These are phyloP conservation scores for Sarcophaga caerulescens DNA, from an alignment of 2,888 invertebrate genomes.

Conservation along the genomic window DNA sequence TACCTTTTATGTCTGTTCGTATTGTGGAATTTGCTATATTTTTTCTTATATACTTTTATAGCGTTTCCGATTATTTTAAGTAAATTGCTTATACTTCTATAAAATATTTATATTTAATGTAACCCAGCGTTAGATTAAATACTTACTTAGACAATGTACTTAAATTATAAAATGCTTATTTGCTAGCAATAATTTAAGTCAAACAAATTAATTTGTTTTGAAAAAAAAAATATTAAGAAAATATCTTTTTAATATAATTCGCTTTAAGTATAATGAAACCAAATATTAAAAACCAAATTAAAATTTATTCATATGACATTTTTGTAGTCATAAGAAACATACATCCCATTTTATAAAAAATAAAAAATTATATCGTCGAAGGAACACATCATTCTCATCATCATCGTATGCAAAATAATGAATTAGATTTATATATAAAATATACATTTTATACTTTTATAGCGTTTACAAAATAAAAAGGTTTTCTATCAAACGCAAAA, in stretches of 20 bases:
- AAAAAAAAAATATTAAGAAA: background rate
- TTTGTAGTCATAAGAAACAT: conserved; percentile 11
- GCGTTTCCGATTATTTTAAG: conserved; percentile 80
- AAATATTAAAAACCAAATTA: conserved; percentile 47
- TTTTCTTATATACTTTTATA: conserved; percentile 63
- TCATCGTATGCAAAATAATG: conserved; percentile 45
- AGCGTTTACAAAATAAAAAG: conserved; percentile 41
- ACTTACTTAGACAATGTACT: conserved; percentile 11
- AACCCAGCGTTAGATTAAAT: background rate
- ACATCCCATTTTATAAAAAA: conserved; percentile 16
- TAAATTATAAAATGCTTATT: background rate
- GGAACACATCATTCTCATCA: conserved; percentile 54
- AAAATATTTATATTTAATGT: background rate
- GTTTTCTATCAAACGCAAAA: conserved; percentile 27
- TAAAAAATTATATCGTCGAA: conserved; percentile 10
- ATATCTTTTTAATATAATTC: background rate
- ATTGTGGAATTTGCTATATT: conserved; percentile 59
- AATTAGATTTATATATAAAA: conserved; percentile 52
- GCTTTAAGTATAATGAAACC: conserved; percentile 1
- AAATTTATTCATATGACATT: conserved; percentile 8
- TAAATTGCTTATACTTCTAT: conserved; percentile 67
- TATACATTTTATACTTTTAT: conserved; percentile 62
- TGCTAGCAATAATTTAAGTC: background rate
- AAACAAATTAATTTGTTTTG: background rate
- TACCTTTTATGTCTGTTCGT: conserved; percentile 70